These are phyloP conservation scores for Rhingia rostrata DNA, from an alignment of 2,888 invertebrate genomes.

Conservation along the genomic window DNA sequence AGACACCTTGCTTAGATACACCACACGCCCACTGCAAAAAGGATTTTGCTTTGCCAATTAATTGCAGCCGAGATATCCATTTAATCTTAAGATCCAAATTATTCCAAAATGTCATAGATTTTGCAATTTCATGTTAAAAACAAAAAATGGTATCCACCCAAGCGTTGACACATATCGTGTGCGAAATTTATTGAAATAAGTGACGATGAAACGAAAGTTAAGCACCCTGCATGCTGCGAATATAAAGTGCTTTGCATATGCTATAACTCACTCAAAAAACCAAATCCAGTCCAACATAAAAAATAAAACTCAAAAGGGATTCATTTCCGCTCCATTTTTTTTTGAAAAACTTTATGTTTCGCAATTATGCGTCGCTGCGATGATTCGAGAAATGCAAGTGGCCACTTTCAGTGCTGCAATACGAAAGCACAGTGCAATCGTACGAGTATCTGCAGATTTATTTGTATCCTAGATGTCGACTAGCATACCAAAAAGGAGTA, in stretches of 20 bases:
- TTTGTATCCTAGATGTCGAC: slow-evolving; percentile 28
- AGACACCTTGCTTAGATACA: too few relatives aligned
- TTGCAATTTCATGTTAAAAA: too few relatives aligned
- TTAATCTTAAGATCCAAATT: too few relatives aligned
- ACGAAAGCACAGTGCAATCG: slow-evolving; percentile 30
- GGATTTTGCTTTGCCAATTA: too few relatives aligned
- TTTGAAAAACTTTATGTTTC: slow-evolving; percentile 10
- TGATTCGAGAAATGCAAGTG: slow-evolving; percentile 48
- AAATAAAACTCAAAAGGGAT: slow-evolving; percentile 11
- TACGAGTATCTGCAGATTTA: slow-evolving; percentile 25
- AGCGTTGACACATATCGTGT: too few relatives aligned
- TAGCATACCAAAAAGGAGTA: slow-evolving; percentile 11
- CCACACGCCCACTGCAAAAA: too few relatives aligned
- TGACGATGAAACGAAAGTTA: background rate
- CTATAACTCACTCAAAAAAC: slow-evolving; percentile 21
- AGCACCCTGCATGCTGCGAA: background rate
- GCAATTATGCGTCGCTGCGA: background rate
- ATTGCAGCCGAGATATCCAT: too few relatives aligned
- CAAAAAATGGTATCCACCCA: too few relatives aligned
- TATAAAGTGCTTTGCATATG: background rate
- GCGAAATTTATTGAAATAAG: too few relatives aligned
- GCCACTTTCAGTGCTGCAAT: slow-evolving; percentile 48
- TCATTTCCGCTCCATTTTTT: slow-evolving; percentile 60
- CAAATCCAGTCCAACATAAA: slow-evolving; percentile 22
- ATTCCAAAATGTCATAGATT: too few relatives aligned